Evolutionary conservation across 37 sponge, comb jelly and placozoan species (phyloP), one percentile per base, ranked within the genome.

Genomic region (Chondrilla cf. caribensis): DNA sequence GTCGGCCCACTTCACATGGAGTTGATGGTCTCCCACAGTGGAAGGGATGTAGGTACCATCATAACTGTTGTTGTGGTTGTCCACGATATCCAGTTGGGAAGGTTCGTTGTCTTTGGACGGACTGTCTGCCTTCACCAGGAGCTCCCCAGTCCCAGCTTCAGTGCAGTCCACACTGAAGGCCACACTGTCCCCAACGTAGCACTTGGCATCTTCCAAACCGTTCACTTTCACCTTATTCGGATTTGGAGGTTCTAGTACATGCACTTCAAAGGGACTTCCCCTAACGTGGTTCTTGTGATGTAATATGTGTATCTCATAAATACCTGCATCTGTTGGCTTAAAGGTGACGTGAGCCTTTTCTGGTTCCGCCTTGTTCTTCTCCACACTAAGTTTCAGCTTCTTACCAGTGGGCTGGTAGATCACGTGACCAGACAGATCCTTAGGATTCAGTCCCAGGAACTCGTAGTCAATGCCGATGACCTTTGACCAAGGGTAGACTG

Each of bases 131-230:
- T 70, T 78, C 41, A 92, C 88, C 26, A 54, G 25, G 15, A 95
- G 79, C 32, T 92, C 89, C 0, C 86, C 90, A 44, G 75, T 82
- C 0, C 95, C 95, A 54, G 93, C 95, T 5, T 86, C 68, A 18
- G 78, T 86, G 38, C 76, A 58, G 42, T 85, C 86, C 80, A 86
- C 84, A 19, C 82, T 71, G 36, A 58, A 39, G 17, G 82, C 70
- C 7, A 47, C 55, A 8, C 82, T 58, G 0, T 81, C 78, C 3
- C 78, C 76, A 54, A 25, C 40, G 0, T 65, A 37, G 17, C 82
- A 76, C 29, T 70, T 15, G 0, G 80, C 87, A 3, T 79, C 78
- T 22, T 78, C 60, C 58, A 86, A 87, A 40, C 87, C 93, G 32
- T 5, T 54, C 5, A 93, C 87, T 18, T 54, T 35, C 28, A 87